phyloP scores from a whole-genome alignment of 2,797 vertebrate species.

The Podarcis lilfordi region DNA sequence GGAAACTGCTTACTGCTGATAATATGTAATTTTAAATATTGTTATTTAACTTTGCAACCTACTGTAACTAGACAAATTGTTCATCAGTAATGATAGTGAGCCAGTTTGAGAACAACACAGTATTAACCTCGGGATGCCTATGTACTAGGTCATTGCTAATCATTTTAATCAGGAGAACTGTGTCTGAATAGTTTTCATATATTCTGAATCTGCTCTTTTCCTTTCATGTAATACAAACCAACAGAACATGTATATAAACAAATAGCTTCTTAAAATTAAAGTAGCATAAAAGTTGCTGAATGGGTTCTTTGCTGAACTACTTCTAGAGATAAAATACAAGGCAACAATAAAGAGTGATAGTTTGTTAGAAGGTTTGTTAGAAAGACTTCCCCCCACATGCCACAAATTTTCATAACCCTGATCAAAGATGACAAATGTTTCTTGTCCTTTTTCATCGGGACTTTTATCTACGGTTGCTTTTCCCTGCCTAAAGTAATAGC shows the following conservation, averaged over 20 bases:
- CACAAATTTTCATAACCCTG: background rate
- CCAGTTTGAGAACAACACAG: background rate
- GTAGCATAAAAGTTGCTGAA: background rate
- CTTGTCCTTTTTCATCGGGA: slow-evolving; percentile 20
- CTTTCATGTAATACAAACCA: background rate
- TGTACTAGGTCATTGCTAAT: background rate
- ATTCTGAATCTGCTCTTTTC: background rate
- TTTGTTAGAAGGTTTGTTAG: background rate
- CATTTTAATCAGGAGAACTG: background rate
- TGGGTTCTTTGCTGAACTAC: background rate
- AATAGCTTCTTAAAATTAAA: background rate
- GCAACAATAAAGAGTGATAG: background rate
- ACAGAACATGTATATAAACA: background rate
- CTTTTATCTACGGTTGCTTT: slow-evolving; percentile 52
- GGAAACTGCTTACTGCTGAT: background rate
- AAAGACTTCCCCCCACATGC: background rate
- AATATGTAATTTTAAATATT: background rate
- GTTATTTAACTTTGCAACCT: background rate
- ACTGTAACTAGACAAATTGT: background rate
- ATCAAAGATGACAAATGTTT: background rate
- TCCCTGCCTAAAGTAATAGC: slow-evolving; percentile 32
- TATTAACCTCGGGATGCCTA: background rate
- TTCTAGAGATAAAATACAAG: background rate
- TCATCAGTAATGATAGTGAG: background rate
- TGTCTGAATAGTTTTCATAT: background rate